These are phyloP conservation scores for Cremastinae sp. DNA, from an alignment of 2,888 invertebrate species.

Conservation along the genomic window DNA sequence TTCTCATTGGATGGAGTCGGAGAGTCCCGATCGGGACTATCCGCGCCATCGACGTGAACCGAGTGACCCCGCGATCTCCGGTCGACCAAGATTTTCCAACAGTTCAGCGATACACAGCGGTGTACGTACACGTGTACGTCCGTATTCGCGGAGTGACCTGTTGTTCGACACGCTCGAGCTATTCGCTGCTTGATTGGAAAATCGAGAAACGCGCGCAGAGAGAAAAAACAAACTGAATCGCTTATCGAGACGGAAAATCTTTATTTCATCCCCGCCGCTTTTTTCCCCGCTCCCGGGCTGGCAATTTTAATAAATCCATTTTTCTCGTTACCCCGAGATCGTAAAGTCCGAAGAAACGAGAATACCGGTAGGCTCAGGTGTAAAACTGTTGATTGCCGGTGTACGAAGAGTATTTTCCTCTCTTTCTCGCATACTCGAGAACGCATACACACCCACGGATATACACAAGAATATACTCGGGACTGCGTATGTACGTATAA, in stretches of 20 bases:
- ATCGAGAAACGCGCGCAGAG: slow-evolving; percentile 8
- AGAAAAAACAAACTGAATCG: neutral
- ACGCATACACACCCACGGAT: slow-evolving; percentile 61
- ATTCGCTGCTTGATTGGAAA: slow-evolving; percentile 4
- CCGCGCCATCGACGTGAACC: slow-evolving; percentile 51
- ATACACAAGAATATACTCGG: slow-evolving; percentile 32
- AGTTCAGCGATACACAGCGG: slow-evolving; percentile 12
- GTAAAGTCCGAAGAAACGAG: neutral
- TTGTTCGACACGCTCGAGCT: neutral
- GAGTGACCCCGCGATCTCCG: slow-evolving; percentile 47
- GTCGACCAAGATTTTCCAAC: slow-evolving; percentile 39
- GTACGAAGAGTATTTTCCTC: slow-evolving; percentile 71
- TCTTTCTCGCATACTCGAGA: slow-evolving; percentile 62
- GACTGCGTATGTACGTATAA: slow-evolving; percentile 63
- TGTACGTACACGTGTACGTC: slow-evolving; percentile 13
- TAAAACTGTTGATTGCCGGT: slow-evolving; percentile 79
- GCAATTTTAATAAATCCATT: neutral
- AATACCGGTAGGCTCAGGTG: slow-evolving; percentile 72
- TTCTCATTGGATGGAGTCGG: slow-evolving; percentile 43
- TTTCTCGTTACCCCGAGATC: neutral
- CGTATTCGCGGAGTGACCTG: slow-evolving; percentile 1
- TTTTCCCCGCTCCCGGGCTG: neutral
- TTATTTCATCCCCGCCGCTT: slow-evolving; percentile 7
- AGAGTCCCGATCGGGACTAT: slow-evolving; percentile 38
- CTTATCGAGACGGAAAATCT: neutral